Base-by-base conservation (phyloP, 2,797 vertebrate genomes). In the Monodelphis domestica region DNA sequence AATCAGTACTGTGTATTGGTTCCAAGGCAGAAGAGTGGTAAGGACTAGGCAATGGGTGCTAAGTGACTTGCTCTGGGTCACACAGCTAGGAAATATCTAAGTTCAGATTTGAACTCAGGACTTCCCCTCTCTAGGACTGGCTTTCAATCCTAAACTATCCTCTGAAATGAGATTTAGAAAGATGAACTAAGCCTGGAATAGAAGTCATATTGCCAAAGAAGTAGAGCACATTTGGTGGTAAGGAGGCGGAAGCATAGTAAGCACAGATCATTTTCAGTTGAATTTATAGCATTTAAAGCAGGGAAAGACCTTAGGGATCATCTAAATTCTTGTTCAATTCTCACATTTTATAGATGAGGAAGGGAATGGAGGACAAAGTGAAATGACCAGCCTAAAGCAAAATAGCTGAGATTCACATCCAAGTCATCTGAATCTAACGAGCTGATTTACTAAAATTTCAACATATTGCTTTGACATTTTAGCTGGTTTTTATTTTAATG, bases 391-490 rank as follows among this genome's bases (percentile, higher is more conserved):
- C 0, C 21, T 24, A 45, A 78, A 84, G 70, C 70, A 84, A 84
- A 24, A 84, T 38, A 84, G 38, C 24, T 84, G 38, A 9, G 38
- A 84, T 84, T 24, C 38, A 84, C 84, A 84, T 24, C 24, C 0
- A 50, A 45, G 24, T 26, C 38, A 2, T 93, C 93, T 89, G 78
- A 93, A 95, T 94, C 53, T 10, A 94, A 54, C 89, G 38, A n/a
- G 96, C 53, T 92, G 91, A 94, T 95, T 24, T 33, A 78, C 33
- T 90, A 92, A 94, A 63, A 93, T 96, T 96, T 95, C 70, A 95
- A 95, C 70, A 89, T 93, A 0, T 50, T 84, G 30, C 63, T 95
- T 84, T 96, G 91, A 12, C 89, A 50, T 94, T 96, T 96, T 94
- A 96, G 56, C 91, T 95, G 95, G 93, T 92, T 89, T 1, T 90